Evolutionary conservation across 2,888 invertebrate genomes (phyloP), one percentile per base, ranked within the genome.

Genomic region (Luffia ferchaultella): DNA sequence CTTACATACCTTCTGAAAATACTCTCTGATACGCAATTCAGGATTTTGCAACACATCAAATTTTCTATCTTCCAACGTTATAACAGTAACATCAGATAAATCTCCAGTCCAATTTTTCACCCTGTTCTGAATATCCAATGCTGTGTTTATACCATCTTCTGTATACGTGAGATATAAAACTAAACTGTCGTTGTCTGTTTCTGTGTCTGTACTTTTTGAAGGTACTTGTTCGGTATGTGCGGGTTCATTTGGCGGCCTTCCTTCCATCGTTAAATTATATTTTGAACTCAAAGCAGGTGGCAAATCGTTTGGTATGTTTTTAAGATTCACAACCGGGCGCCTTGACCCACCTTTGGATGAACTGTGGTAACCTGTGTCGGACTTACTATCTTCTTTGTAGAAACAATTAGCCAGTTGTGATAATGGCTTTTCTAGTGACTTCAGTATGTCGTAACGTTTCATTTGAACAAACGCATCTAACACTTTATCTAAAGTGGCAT

Each of bases 1-100:
- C n/a, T n/a, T n/a, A n/a, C n/a, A 61, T 62, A 86, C 87, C 73
- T 87, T 86, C 64, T 83, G 80, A 64, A 86, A 85, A 64, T 85
- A 83, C 62, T 86, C 83, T 44, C 86, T 75, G 18, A 87, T 84
- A 56, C 82, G 86, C 55, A 83, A 84, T 55, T 86, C 85, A 48
- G 85, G 86, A 60, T 79, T 85, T 58, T 78, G 77, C 56, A 76
- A 82, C 5, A 87, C 79, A 54, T 83, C 75, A 55, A 80, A 78
- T 56, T 72, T 77, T 60, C 73, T 83, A 53, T 84, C 78, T 61
- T 78, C 78, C 7, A 87, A 67, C 48, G 77, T 80, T 42, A 85
- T 61, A 16, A 82, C 69, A 59, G 64, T 67, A 0, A 80, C 72
- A 62, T 72, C 60, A 56, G 63, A 55, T 55, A 68, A 45, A 63